Conservation (phyloP, 2,113 vertebrate genomes). For the Azemiops feae region DNA sequence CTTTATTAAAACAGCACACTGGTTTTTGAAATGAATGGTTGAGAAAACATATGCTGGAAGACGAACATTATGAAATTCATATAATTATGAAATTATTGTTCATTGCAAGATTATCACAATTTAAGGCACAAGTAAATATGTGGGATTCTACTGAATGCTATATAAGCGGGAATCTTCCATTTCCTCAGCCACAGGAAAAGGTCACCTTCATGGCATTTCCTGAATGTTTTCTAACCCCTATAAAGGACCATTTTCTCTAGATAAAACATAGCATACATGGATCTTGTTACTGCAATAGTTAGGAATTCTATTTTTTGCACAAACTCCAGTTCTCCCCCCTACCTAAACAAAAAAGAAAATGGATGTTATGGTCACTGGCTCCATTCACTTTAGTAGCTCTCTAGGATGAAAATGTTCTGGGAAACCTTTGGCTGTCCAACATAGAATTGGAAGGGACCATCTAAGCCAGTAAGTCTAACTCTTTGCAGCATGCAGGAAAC, state of each 20-base stretch:
- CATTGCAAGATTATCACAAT: not conserved
- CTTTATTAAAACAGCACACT: not conserved
- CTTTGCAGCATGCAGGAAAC: not conserved
- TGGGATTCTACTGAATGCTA: not conserved
- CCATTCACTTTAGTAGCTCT: not conserved
- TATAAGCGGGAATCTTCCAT: not conserved
- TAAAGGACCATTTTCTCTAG: not conserved
- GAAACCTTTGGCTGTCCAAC: not conserved
- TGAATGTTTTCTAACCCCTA: not conserved
- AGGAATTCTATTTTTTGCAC: not conserved
- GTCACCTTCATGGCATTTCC: not conserved
- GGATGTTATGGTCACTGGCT: not conserved
- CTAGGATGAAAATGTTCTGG: not conserved
- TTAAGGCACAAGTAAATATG: not conserved
- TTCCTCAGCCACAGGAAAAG: not conserved
- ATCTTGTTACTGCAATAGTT: not conserved
- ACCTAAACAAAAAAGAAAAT: not conserved
- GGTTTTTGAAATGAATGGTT: not conserved
- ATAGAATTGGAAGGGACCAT: not conserved
- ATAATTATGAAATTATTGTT: not conserved
- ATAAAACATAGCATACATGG: not conserved
- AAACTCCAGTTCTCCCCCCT: not conserved
- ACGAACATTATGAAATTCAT: not conserved
- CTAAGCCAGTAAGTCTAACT: not conserved
- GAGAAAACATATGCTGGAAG: not conserved